Percentiles rank a stretch among this genome's conserved stretches.
Evolutionary conservation across 2,888 invertebrate genomes (phyloP).

Genomic region (Pachycephus smyrnensis): DNA sequence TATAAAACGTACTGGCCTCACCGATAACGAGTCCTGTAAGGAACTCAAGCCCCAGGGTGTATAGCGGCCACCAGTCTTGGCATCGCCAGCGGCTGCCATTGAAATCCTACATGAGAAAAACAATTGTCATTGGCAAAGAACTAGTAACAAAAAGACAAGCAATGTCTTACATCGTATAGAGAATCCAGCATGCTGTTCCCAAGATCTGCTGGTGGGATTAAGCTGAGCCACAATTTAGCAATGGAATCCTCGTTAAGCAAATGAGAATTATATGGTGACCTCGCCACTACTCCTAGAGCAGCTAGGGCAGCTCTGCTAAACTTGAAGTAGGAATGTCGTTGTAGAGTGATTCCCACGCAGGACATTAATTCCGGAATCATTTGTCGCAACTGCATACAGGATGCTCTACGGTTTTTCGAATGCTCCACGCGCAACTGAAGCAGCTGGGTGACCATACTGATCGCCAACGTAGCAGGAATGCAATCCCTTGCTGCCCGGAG

Average conservation of each 20-base stretch:
- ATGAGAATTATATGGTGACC: slow-evolving; percentile 46
- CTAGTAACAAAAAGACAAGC: neutral
- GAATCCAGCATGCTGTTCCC: slow-evolving; percentile 57
- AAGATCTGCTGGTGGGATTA: slow-evolving; percentile 57
- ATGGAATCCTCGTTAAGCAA: slow-evolving; percentile 47
- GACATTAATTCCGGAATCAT: slow-evolving; percentile 57
- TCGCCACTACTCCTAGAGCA: slow-evolving; percentile 53
- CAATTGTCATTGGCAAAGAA: neutral
- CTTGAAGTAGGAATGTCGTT: slow-evolving; percentile 53
- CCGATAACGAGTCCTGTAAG: slow-evolving; percentile 54
- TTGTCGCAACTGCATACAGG: slow-evolving; percentile 53
- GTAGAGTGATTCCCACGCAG: slow-evolving; percentile 54
- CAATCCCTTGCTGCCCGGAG: slow-evolving; percentile 45
- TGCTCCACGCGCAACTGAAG: slow-evolving; percentile 42
- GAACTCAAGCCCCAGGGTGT: slow-evolving; percentile 60
- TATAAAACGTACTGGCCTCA: slow-evolving; percentile 41
- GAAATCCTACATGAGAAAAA: slow-evolving; percentile 41
- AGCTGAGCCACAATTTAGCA: slow-evolving; percentile 58
- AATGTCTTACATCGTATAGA: slow-evolving; percentile 53
- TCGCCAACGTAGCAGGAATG: slow-evolving; percentile 57
- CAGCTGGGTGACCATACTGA: slow-evolving; percentile 57
- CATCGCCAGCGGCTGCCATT: slow-evolving; percentile 56
- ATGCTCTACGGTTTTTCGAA: slow-evolving; percentile 31
- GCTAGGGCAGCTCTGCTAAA: slow-evolving; percentile 58
- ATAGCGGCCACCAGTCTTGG: slow-evolving; percentile 64